Percentiles rank a stretch among this genome's conserved stretches.
Conservation (phyloP, 2,113 vertebrate species). For the Passer domesticus region DNA sequence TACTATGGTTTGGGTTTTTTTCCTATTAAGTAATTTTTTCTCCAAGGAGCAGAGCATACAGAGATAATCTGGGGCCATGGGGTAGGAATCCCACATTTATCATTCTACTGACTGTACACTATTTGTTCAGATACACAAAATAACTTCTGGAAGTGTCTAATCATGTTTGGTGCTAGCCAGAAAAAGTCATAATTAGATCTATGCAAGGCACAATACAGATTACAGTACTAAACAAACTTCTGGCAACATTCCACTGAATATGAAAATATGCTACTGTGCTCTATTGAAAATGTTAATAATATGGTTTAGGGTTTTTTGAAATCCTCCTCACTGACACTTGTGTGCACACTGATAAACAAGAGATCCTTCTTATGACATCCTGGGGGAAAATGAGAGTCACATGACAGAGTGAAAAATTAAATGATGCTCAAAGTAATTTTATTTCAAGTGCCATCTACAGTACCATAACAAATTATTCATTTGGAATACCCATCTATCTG, state of each 20-base stretch:
- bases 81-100: neutral
- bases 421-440: neutral
- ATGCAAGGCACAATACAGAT: neutral
- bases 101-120: neutral
- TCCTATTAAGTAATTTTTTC: neutral
- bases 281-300: neutral
- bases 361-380: neutral
- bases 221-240: neutral
- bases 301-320: fast-evolving
- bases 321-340: neutral
- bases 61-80: neutral
- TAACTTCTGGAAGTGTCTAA: neutral
- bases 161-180: neutral
- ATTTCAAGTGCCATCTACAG: neutral
- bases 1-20: neutral
- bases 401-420: neutral
- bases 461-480: neutral
- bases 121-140: neutral
- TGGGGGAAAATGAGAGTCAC: neutral
- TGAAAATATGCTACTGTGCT: neutral
- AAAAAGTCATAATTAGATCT: neutral
- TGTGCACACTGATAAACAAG: neutral
- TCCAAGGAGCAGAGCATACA: neutral
- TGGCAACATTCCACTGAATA: neutral
- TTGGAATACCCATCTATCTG: neutral